Conservation (phyloP, 2,888 invertebrate genomes). For the Spodoptera littoralis region DNA sequence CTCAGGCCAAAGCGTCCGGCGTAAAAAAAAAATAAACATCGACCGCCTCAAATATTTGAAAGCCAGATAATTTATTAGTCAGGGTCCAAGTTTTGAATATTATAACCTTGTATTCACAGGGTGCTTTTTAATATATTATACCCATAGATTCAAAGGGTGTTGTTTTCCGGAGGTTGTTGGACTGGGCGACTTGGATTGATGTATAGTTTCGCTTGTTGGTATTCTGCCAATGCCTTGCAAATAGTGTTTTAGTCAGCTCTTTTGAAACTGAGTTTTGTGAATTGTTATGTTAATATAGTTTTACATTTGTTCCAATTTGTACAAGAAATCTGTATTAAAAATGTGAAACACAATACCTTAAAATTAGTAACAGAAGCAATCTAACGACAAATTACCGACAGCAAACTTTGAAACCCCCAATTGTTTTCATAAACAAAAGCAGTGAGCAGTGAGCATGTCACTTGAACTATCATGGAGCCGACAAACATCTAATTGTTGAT, state of each 20-base stretch:
- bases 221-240: slow-evolving; percentile 35
- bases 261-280: slow-evolving; percentile 1
- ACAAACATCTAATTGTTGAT: slow-evolving; percentile 32
- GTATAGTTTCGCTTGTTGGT: slow-evolving; percentile 24
- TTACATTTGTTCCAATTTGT: no score
- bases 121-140: slow-evolving; percentile 30
- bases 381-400: no score
- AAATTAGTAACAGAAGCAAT: no score
- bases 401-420: no score
- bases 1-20: slow-evolving; percentile 75
- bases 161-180: slow-evolving; percentile 18
- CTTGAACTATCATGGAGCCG: slow-evolving; percentile 7
- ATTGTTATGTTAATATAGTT: background rate
- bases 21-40: slow-evolving; percentile 69
- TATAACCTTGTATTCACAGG: slow-evolving; percentile 40
- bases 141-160: slow-evolving; percentile 22
- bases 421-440: background rate
- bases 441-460: background rate
- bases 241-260: slow-evolving; percentile 19
- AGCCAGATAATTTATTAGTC: slow-evolving; percentile 77
- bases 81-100: slow-evolving; percentile 45
- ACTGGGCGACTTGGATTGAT: slow-evolving; percentile 33
- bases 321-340: no score
- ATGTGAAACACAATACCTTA: no score
- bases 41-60: slow-evolving; percentile 77